phyloP scores from a whole-genome alignment of 2,113 vertebrate genomes.

The Anolis carolinensis region DNA sequence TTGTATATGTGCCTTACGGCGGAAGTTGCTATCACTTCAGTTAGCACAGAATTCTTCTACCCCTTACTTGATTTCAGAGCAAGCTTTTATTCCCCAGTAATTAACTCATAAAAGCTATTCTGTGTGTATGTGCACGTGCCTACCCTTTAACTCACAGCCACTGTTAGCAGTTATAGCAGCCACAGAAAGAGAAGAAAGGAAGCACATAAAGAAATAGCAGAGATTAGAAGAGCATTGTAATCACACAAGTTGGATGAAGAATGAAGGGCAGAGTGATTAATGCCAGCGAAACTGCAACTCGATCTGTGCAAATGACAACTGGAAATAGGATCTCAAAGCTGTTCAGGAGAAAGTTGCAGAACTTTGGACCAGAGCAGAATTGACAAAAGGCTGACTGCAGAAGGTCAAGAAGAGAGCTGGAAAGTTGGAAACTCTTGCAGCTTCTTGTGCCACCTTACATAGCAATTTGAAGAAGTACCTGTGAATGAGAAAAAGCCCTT shows the following conservation, averaged over 20 bases:
- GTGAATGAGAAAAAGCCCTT: not conserved
- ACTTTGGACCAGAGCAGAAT: not conserved
- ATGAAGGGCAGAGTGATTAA: not conserved
- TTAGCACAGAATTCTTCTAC: conserved; percentile 26
- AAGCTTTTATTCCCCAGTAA: conserved; percentile 22
- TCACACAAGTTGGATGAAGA: not conserved
- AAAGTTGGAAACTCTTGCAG: not conserved
- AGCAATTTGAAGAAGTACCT: not conserved
- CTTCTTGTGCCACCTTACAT: not conserved
- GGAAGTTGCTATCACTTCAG: conserved; percentile 37
- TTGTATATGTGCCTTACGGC: not conserved
- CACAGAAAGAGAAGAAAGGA: not conserved
- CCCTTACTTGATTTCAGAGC: conserved; percentile 12
- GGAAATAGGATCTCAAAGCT: not conserved
- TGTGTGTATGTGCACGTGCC: too few relatives aligned
- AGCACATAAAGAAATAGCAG: not conserved
- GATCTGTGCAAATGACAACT: not conserved
- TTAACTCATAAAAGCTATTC: not conserved
- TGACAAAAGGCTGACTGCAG: too few relatives aligned
- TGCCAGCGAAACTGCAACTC: not conserved
- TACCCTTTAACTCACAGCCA: too few relatives aligned
- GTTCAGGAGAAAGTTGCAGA: too few relatives aligned
- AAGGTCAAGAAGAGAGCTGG: not conserved
- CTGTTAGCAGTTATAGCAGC: too few relatives aligned
- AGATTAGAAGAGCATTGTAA: not conserved